Conservation (phyloP, 2,888 invertebrate species). For the Sicus ferrugineus region DNA sequence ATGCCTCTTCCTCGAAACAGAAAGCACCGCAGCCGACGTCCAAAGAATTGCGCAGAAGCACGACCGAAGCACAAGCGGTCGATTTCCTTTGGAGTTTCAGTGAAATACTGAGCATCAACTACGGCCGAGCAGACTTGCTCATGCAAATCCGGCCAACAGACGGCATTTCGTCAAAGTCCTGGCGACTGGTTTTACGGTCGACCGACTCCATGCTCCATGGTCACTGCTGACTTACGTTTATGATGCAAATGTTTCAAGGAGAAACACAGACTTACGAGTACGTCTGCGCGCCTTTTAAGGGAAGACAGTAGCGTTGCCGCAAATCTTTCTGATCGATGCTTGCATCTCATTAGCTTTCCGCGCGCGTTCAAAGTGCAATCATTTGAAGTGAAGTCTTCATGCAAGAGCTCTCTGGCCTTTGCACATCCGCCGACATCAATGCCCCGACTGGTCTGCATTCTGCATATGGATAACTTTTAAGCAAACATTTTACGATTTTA, state of each 20-base stretch:
- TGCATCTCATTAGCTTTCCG: no score
- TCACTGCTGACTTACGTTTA: not conserved
- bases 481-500: no score
- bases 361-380: no score
- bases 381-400: no score
- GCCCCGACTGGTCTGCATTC: no score
- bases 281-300: not conserved
- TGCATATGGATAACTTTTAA: no score
- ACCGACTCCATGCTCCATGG: not conserved
- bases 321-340: not conserved
- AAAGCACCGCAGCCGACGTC: not conserved
- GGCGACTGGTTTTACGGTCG: not conserved
- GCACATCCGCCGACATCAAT: no score
- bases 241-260: constrained; percentile 16
- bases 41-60: not conserved
- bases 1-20: not conserved
- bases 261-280: constrained; percentile 3
- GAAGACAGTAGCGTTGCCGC: not conserved
- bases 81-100: constrained; percentile 1
- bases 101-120: not conserved
- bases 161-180: not conserved
- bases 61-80: not conserved
- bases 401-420: no score
- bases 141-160: not conserved
- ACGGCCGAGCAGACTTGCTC: not conserved